A percentile compares a stretch with the other conserved stretches of the same genome.
Conservation (phyloP, 2,888 invertebrate species). For the Litoditis marina region DNA sequence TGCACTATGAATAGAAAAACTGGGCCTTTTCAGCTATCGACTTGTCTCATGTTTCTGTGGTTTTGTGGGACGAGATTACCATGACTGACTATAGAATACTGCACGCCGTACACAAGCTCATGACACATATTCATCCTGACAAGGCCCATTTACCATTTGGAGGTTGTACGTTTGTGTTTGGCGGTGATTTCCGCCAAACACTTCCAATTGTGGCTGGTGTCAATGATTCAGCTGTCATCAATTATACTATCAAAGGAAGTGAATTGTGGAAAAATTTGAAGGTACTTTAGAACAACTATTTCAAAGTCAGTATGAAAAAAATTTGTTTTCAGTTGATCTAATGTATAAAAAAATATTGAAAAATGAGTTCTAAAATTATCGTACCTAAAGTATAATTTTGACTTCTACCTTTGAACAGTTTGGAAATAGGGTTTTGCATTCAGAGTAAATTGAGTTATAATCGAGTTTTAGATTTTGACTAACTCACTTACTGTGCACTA, state of each 20-base stretch:
- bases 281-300: background rate
- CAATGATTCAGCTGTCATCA: background rate
- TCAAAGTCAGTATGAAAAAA: no score
- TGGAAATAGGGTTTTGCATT: no score
- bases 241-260: background rate
- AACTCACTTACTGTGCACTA: no score
- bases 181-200: background rate
- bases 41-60: background rate
- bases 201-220: background rate
- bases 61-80: slow-evolving; percentile 10
- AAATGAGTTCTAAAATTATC: no score
- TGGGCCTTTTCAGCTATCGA: background rate
- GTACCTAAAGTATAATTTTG: no score
- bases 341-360: no score
- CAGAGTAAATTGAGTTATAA: no score
- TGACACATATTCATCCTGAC: slow-evolving; percentile 2
- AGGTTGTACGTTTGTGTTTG: background rate
- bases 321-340: no score
- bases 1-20: no score
- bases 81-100: slow-evolving; percentile 14
- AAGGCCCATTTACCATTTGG: background rate
- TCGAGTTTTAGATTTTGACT: no score
- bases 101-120: background rate
- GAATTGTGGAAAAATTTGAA: background rate
- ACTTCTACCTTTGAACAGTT: no score